These are phyloP conservation scores for Polypterus senegalus DNA, from an alignment of 2,113 vertebrate species.

Conservation along the genomic window DNA sequence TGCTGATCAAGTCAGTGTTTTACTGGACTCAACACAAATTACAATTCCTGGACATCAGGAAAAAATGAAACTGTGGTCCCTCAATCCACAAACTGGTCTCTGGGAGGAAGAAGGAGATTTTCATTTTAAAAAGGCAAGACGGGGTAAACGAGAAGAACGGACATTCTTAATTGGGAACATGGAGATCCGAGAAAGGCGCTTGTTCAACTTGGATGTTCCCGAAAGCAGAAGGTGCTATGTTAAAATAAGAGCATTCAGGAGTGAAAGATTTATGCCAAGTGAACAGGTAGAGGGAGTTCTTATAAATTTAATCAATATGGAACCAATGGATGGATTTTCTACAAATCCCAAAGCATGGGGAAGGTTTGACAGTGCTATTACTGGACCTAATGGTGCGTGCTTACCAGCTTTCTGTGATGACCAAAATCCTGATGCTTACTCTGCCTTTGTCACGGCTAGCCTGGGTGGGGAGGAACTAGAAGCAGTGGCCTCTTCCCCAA, in stretches of 20 bases:
- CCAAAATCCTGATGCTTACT: constrained; percentile 71
- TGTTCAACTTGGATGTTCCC: constrained; percentile 92
- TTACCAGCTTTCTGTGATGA: constrained; percentile 90
- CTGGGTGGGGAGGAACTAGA: constrained; percentile 90
- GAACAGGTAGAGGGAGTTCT: constrained; percentile 88
- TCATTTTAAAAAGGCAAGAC: constrained; percentile 52
- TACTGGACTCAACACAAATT: constrained; percentile 76
- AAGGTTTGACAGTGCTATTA: constrained; percentile 85
- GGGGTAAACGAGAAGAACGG: constrained; percentile 75
- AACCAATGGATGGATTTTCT: constrained; percentile 75
- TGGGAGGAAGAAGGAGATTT: constrained; percentile 93
- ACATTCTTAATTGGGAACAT: constrained; percentile 93
- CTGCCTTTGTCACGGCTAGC: constrained; percentile 77
- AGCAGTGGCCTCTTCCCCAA: constrained; percentile 72
- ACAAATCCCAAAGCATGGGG: constrained; percentile 91
- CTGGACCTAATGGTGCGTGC: constrained; percentile 77
- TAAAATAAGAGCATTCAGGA: constrained; percentile 81
- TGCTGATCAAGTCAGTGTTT: constrained; percentile 79
- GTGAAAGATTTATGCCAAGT: constrained; percentile 81
- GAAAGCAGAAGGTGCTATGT: constrained; percentile 86
- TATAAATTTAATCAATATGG: constrained; percentile 81
- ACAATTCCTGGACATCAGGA: constrained; percentile 74
- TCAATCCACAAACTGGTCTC: constrained; percentile 83
- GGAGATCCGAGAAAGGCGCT: constrained; percentile 88
- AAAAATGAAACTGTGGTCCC: constrained; percentile 89